Evolutionary conservation across 1,140 invertebrate genomes (phyloP).

Genomic region (Mya arenaria): DNA sequence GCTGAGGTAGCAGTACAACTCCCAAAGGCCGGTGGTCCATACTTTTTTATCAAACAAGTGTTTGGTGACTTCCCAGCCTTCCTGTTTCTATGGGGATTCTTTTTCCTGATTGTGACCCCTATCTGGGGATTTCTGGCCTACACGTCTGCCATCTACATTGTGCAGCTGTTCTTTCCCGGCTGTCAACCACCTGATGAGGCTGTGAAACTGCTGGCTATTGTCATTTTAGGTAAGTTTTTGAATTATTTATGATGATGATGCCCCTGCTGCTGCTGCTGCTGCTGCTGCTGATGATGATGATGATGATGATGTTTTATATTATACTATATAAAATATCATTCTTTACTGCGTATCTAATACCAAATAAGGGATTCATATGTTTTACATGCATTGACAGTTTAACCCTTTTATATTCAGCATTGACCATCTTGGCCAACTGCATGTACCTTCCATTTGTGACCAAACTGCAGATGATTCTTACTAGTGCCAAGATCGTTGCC

Average conservation of each 20-base stretch:
- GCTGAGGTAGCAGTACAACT: constrained; percentile 96
- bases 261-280: no score
- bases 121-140: constrained; percentile 78
- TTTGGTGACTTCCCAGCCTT: constrained; percentile 94
- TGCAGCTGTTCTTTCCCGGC: constrained; percentile 59
- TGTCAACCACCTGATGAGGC: constrained; percentile 57
- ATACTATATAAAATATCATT: neutral
- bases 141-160: constrained; percentile 63
- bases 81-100: constrained; percentile 93
- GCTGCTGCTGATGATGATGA: no score
- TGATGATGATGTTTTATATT: neutral
- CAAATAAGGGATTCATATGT: no score
- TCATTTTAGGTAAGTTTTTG: constrained; percentile 63
- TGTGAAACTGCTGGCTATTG: constrained; percentile 63
- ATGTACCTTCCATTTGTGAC: constrained; percentile 92
- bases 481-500: constrained; percentile 88
- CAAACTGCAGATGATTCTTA: constrained; percentile 93
- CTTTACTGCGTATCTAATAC: no score
- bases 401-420: constrained; percentile 83
- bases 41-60: constrained; percentile 95
- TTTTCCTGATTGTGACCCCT: constrained; percentile 86
- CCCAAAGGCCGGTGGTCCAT: constrained; percentile 97
- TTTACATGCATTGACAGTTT: neutral
- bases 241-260: neutral
- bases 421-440: constrained; percentile 88